A percentile compares a stretch with the other conserved stretches of the same genome.
Conservation (phyloP, 2,888 invertebrate genomes). For the Cryptocephalus moraei region DNA sequence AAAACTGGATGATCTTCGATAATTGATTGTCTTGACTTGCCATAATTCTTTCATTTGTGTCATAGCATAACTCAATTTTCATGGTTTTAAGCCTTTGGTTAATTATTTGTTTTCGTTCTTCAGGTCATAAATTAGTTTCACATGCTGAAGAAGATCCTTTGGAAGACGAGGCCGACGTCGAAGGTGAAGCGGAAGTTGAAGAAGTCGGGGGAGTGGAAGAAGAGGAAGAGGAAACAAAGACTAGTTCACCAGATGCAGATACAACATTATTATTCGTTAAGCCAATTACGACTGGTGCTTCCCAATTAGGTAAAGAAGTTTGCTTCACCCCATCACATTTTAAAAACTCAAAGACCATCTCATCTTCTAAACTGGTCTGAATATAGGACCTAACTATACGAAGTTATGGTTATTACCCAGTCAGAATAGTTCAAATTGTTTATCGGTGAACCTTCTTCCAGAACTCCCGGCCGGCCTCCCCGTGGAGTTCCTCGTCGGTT, state of each 20-base stretch:
- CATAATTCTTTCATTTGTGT: too few relatives aligned
- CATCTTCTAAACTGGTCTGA: too few relatives aligned
- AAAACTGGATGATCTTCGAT: too few relatives aligned
- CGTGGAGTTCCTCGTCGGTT: conserved; percentile 92
- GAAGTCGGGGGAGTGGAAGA: conserved; percentile 49
- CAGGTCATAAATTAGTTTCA: conserved; percentile 44
- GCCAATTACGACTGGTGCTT: conserved; percentile 54
- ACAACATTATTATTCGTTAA: conserved; percentile 83
- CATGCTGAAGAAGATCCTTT: conserved; percentile 58
- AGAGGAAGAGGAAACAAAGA: conserved; percentile 55
- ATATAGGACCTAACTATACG: too few relatives aligned
- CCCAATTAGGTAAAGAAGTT: conserved; percentile 61
- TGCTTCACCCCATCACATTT: background rate
- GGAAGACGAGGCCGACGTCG: conserved; percentile 56
- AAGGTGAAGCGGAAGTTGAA: conserved; percentile 60
- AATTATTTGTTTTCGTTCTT: conserved; percentile 1
- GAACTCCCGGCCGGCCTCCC: conserved; percentile 86
- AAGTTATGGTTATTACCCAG: too few relatives aligned
- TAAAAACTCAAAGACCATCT: too few relatives aligned
- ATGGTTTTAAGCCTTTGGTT: background rate
- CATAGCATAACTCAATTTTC: background rate
- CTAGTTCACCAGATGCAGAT: conserved; percentile 83
- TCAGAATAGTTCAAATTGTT: too few relatives aligned
- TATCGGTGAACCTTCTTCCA: conserved; percentile 26
- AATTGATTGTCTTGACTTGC: too few relatives aligned